Base-by-base conservation (phyloP, 2,888 invertebrate genomes). In the Meandrusa payeni region DNA sequence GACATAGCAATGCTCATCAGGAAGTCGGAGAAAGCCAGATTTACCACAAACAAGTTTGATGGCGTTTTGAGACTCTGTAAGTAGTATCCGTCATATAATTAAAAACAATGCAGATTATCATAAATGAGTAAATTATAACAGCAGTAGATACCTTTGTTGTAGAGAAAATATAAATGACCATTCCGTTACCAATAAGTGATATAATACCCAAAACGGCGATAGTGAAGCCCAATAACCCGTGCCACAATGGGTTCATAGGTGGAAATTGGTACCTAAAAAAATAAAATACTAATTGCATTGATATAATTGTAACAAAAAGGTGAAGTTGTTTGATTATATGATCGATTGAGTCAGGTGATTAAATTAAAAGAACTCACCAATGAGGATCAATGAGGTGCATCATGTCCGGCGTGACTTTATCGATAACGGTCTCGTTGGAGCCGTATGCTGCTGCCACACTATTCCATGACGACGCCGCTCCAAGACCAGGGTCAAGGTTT, bases 1-100 rank as follows among this genome's bases (percentile, higher is more conserved):
- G 93, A 91, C 94, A 94, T 94, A 56, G 87, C 78, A 60, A 92
- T 85, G 96, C 97, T 97, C 94, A 97, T 96, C 52, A 93, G 89
- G 69, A 97, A 95, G 72, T 97, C 96, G 41, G 96, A 95, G 76
- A 97, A 92, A 22, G 97, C 97, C 65, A 97, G 89, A 83, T 97
- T 97, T 47, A 97, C 93, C 46, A 97, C 94, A 57, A 97, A 89
- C 59, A 97, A 89, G 77, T 97, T 97, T 51, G 97, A 96, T 32
- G 97, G 97, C 22, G 97, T 96, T 59, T 95, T 92, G 45, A 97
- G 89, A 34, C 81, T 73, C 88, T 88, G 73, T 1, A 76, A 77
- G 47, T 13, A n/a, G n/a, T n/a, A n/a, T n/a, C n/a, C n/a, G n/a
- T n/a, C n/a, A n/a, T n/a, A n/a, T n/a, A n/a, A n/a, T n/a, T n/a